phyloP scores from a whole-genome alignment of 2,113 vertebrate genomes.

The Nerophis ophidion region DNA sequence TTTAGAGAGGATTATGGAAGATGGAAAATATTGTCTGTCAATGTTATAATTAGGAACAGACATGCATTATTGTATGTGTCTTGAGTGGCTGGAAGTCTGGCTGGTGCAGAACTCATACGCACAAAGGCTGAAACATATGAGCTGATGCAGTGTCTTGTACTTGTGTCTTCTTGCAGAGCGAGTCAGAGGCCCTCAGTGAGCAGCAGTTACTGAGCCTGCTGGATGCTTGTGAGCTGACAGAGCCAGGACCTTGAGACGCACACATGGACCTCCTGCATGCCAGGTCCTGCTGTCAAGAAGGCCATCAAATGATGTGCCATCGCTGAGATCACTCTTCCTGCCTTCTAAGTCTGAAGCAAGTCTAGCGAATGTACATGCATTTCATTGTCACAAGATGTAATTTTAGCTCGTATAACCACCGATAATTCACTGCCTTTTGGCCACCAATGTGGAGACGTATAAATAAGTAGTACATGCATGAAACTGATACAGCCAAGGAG shows the following conservation, averaged over 20 bases:
- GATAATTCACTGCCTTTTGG: not conserved
- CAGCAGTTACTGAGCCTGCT: constrained; percentile 64
- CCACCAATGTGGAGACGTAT: not conserved
- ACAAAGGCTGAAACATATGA: not conserved
- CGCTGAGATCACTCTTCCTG: not conserved
- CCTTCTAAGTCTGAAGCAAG: not conserved
- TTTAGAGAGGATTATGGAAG: constrained; percentile 12
- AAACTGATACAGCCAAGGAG: not conserved
- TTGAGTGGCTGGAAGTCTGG: not conserved
- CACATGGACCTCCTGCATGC: not conserved
- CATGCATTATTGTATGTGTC: not conserved
- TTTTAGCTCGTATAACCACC: not conserved
- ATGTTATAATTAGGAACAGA: constrained; percentile 2
- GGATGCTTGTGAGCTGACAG: constrained; percentile 56
- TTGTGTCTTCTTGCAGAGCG: constrained; percentile 42
- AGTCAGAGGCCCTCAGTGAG: constrained; percentile 36
- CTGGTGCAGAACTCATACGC: not conserved
- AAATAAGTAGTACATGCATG: not conserved
- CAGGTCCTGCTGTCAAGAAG: constrained; percentile 19
- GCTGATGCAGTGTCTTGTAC: not conserved
- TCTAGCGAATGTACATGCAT: not conserved
- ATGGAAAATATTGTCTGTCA: constrained; percentile 7
- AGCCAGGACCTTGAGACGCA: constrained; percentile 13
- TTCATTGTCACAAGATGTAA: not conserved
- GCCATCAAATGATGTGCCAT: constrained; percentile 3